Evolutionary conservation across 2,888 invertebrate genomes (phyloP), one percentile per base, ranked within the genome.

Genomic region (Yponomeuta cagnagella): DNA sequence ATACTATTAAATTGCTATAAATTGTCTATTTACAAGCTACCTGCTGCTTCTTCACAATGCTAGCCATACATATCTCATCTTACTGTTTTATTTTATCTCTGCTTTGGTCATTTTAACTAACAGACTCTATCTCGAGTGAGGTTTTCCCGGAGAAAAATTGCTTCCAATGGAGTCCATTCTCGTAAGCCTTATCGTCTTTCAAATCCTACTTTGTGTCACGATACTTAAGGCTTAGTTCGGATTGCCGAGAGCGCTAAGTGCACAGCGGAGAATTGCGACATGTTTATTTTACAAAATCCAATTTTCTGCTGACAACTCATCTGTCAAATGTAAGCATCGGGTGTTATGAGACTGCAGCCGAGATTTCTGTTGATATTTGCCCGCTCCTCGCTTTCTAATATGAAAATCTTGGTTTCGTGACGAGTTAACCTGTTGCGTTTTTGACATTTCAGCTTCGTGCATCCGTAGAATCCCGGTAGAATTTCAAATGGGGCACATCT

Each of bases 241-340:
- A 63, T 70, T 70, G 63, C 58, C 0, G 6, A 30, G 23, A 23
- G 12, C 2, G 10, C 48, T 58, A 68, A 67, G 68, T 71, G 70
- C 72, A 73, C 31, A 72, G 52, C 63, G 69, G 68, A 70, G 71
- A 74, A 74, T 23, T 71, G 74, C 71, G 74, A 76, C 76, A 75
- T 77, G 76, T 78, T 77, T 77, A 77, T 77, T 75, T 76, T 76
- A 76, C 78, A 75, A 78, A 79, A 80, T 80, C 79, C 79, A 80
- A 81, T 81, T 79, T 79, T 75, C 74, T 75, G 73, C 79, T 77
- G 79, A 80, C 80, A 79, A 75, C 77, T 77, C 77, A 78, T 78
- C 79, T 80, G 87, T 88, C 88, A 88, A 86, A 85, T 78, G 80
- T 83, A 82, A 82, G 80, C 83, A 78, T 77, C 78, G 84, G 84